Conservation (phyloP, 2,888 invertebrate genomes). For the Mythimna loreyi region DNA sequence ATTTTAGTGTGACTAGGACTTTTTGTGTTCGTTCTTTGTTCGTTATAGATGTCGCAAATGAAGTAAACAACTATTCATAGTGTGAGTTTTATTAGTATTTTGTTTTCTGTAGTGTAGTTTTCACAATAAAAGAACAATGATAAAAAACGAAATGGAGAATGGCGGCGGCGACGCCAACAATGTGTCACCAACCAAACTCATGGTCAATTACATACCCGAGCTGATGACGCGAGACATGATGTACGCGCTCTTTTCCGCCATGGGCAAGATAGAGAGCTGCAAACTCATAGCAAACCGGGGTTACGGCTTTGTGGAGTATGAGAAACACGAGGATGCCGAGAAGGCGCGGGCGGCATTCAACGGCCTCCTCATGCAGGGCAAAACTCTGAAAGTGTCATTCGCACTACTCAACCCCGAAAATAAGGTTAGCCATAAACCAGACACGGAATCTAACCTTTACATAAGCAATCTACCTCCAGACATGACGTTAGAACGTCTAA, state of each 20-base stretch:
- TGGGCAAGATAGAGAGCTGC: constrained; percentile 90
- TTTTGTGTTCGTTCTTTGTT: constrained; percentile 89
- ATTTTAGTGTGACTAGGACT: constrained; percentile 84
- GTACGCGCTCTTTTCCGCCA: constrained; percentile 89
- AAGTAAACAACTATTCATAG: constrained; percentile 81
- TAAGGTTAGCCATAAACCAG: constrained; percentile 88
- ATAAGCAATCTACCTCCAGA: constrained; percentile 90
- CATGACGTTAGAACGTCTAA: constrained; percentile 88
- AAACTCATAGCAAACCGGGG: constrained; percentile 89
- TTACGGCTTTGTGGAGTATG: constrained; percentile 89
- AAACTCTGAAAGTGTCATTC: constrained; percentile 89
- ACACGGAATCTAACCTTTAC: constrained; percentile 89
- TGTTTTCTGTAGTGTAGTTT: constrained; percentile 88
- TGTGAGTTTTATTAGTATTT: constrained; percentile 86
- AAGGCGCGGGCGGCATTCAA: constrained; percentile 89
- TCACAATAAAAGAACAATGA: constrained; percentile 82
- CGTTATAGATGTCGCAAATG: constrained; percentile 85
- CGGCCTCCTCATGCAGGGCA: constrained; percentile 89
- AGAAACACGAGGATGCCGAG: constrained; percentile 89
- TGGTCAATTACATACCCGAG: constrained; percentile 90
- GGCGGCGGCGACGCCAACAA: constrained; percentile 90
- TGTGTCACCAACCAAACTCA: constrained; percentile 91
- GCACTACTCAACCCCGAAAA: constrained; percentile 89
- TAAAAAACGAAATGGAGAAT: constrained; percentile 90
- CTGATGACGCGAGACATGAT: constrained; percentile 90